phyloP scores from a whole-genome alignment of 2,113 vertebrate genomes.

The Equus quagga region DNA sequence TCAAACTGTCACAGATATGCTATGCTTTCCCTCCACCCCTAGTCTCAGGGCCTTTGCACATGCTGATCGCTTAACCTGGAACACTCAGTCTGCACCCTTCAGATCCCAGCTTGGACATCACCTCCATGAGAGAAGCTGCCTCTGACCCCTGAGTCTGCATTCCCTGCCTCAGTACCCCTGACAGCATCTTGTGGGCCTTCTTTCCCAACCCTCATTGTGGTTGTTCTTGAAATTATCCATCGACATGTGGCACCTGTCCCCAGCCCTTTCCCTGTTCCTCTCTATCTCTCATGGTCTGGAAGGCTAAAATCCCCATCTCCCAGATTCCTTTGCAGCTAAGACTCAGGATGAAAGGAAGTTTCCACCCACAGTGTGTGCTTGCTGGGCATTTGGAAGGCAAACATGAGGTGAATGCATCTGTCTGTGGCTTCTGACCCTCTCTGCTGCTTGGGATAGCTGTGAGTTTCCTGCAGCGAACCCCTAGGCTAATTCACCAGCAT shows the following conservation, averaged over 20 bases:
- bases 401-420: not conserved
- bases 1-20: not conserved
- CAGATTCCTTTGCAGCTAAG: not conserved
- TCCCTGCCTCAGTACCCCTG: no score
- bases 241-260: accelerated
- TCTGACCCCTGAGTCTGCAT: not conserved
- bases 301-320: no score
- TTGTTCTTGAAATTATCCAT: not conserved
- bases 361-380: accelerated
- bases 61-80: no score
- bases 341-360: not conserved
- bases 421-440: not conserved
- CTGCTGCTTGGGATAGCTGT: no score
- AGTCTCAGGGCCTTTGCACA: no score
- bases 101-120: not conserved
- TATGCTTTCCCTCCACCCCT: not conserved
- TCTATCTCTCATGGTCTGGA: not conserved
- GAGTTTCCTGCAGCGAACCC: no score
- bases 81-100: not conserved
- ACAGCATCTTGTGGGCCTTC: not conserved
- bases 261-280: not conserved
- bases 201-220: accelerated
- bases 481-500: not conserved
- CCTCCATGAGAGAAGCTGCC: not conserved
- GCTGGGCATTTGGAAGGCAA: not conserved